Base-by-base conservation (phyloP, 2,888 invertebrate genomes). In the Tortrix viridana region DNA sequence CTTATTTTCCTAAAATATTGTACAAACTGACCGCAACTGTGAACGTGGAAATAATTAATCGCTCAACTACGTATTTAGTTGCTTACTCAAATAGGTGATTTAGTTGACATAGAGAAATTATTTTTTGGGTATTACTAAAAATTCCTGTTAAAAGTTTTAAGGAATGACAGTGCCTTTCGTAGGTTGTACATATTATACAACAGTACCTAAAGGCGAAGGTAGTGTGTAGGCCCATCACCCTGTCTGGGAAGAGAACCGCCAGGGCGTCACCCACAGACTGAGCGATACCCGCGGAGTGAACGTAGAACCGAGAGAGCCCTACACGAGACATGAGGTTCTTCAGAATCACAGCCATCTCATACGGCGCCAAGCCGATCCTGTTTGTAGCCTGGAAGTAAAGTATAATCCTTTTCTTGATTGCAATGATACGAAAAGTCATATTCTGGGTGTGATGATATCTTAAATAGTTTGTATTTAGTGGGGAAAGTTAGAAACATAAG, bases 251-350 rank as follows among this genome's bases (percentile, higher is more conserved):
- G 48, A 94, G 71, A 0, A 85, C 80, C 0, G 94, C 91, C 80
- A 96, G 86, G 46, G 85, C 70, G 0, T 85, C 76, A 0, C 85
- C 89, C 44, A 95, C 92, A 0, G 91, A 3, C 1, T 93, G 80
- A 1, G 96, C 96, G 94, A 95, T 94, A 76, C 95, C 95, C 1
- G 95, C 95, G 0, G 95, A 95, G 74, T 95, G 95, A 0, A 92
- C 80, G 74, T 94, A 94, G 76, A 91, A 96, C 69, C 89, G 86
- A 1, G 92, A 70, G 71, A 88, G 89, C 0, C 94, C 94, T 1
- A 96, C 77, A 26, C 94, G 82, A 37, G 85, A 73, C 95, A 95
- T 95, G 12, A 96, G 83, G 72, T 94, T 93, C 65, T 91, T 89
- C 66, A 95, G 81, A 3, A 94, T 75, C 0, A 90, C 84, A 0